phyloP scores from a whole-genome alignment of 2,888 invertebrate genomes.

The Drosophila quasianomalipes region DNA sequence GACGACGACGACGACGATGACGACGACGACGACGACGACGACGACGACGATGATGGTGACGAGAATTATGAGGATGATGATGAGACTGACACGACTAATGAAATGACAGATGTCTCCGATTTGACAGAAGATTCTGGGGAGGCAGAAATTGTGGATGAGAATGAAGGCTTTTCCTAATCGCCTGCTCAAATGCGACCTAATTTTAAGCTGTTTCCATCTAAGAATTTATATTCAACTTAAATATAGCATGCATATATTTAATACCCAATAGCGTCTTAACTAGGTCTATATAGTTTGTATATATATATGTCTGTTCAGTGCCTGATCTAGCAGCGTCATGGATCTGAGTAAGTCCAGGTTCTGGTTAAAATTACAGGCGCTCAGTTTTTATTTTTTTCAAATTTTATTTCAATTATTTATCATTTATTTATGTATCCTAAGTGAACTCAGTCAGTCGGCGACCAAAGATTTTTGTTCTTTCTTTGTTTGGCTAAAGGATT shows the following conservation, averaged over 20 bases:
- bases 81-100: neutral
- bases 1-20: neutral
- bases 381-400: no score
- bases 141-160: neutral
- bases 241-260: neutral
- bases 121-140: neutral
- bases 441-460: neutral
- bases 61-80: neutral
- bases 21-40: neutral
- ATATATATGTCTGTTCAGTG: no score
- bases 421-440: no score
- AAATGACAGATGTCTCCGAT: neutral
- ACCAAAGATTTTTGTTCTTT: neutral
- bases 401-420: no score
- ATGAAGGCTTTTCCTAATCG: neutral
- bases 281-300: no score
- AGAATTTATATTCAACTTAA: neutral
- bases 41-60: neutral
- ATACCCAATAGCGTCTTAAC: no score
- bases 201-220: no score
- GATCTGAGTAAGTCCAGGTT: no score
- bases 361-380: no score
- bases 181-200: neutral
- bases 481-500: neutral
- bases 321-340: no score